Base-by-base conservation (phyloP, 2,888 invertebrate genomes). In the Agrypnus murinus region DNA sequence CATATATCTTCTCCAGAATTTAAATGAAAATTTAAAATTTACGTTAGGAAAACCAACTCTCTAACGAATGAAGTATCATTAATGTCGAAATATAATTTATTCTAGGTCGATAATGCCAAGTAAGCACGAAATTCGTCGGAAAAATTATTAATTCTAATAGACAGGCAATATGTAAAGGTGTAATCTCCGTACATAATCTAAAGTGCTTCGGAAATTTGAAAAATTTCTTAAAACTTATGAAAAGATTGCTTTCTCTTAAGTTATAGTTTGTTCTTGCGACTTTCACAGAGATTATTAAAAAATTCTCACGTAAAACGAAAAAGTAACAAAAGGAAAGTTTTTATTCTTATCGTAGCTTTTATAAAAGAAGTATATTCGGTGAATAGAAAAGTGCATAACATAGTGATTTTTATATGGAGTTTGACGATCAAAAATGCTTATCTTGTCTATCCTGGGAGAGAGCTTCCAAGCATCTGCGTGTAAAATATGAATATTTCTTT, bases 401-500 rank as follows among this genome's bases (percentile, higher is more conserved):
- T 65, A 70, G 58, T 50, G 65, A 70, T 60, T 65, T 65, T 70
- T 19, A 60, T 59, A 60, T 65, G 48, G 62, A 63, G 48, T 55
- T 38, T 63, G 55, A 60, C 62, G 53, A 12, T 55, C 45, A 57
- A 70, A 64, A 62, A 64, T 64, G 65, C 70, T 71, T 71, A 71
- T 71, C 66, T 66, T 40, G 64, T 50, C 59, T 64, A 69, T 65
- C 31, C 19, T 53, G 12, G 7, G 38, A 70, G 48, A 72, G 43
- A 70, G 64, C 65, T 70, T 62, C 63, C 69, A 64, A 60, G 59
- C 66, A 65, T 67, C 64, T 68, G 59, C 73, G 65, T 66, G 73
- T 70, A 66, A 73, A 73, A 73, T 73, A 73, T 73, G 73, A 70
- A 73, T 73, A 70, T 70, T 73, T 73, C 70, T 70, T 73, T 67